Base-by-base conservation (phyloP, 2,797 vertebrate genomes). In the Aplochiton taeniatus region DNA sequence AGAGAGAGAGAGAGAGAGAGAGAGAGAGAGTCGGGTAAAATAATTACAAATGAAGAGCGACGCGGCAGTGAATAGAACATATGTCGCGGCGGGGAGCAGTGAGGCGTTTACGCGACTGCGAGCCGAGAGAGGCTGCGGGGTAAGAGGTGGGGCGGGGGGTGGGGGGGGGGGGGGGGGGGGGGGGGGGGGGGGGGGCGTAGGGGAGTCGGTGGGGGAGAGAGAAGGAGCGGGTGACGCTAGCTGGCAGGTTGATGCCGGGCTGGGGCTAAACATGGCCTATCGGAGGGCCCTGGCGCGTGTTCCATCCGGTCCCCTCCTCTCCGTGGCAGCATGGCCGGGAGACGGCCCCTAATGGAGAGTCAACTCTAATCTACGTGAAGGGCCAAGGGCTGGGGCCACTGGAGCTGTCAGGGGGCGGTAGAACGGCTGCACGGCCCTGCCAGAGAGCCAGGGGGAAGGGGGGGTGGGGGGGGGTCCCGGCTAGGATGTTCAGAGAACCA, bases 31-130 rank as follows among this genome's bases (percentile, higher is more conserved):
- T 51, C 69, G 68, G 76, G 65, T 87, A 89, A 92, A 93, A 93
- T 93, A 94, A 94, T 94, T 95, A 92, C 90, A 96, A 97, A 96
- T 95, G 92, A 95, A 94, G 94, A 96, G 90, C 95, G 95, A 96
- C 92, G 74, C 79, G 73, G 89, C 94, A 94, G 94, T 92, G 93
- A 96, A 92, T 91, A 90, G 93, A 96, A 93, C 96, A 97, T 98
- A 96, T 97, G 95, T 95, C 92, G 88, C 31, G 31, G 31, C 92
- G 90, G 81, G 87, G 60, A 69, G 92, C 90, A 31, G 31, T 84
- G 88, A 91, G 84, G 91, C 90, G 82, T 72, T 75, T 66, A 69
- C 66, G 66, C 78, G 73, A 68, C 53, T 73, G 77, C 69, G 82
- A 83, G 78, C 80, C 73, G 76, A 83, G 82, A 77, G 6, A 31